Evolutionary conservation across 2,888 invertebrate genomes (phyloP), one percentile per base, ranked within the genome.

Genomic region (Exocentrus adspersus): DNA sequence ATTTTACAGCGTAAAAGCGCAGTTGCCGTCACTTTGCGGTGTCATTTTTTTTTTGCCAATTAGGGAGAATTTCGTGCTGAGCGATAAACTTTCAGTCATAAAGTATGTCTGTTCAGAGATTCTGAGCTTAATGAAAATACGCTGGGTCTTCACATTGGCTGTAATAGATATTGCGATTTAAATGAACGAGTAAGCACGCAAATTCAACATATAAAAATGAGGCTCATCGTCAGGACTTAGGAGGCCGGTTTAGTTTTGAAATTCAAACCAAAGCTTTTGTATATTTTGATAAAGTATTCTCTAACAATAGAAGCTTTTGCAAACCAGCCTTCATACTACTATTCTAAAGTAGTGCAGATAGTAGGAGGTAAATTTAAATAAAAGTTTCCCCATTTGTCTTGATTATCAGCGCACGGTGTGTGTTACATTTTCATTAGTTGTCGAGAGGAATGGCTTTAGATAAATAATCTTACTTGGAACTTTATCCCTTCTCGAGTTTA

Each of bases 11-110:
- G 56, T 24, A 43, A 42, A 56, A 56, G 32, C 48, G 37, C 45
- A 54, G 56, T 56, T 46, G 45, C 50, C 24, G 60, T 56, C 48
- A 61, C 48, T 43, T 48, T 54, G 41, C 12, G 24, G 37, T 41
- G 32, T 32, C 7, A n/a, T 4, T 19, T 45, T 56, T 60, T 61
- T 56, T 54, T 14, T 48, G 61, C 61, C 48, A 61, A 61, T 61
- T 61, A 61, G 45, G 54, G 60, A 32, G 46, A 54, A 43, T 61
- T 59, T 53, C 54, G 42, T 61, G 43, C 54, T 28, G 60, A 51
- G 41, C 42, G 51, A 20, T 51, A 24, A 51, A 61, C 28, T 32
- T 30, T 19, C 19, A 20, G 17, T 24, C 24, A 30, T 61, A 48
- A 54, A 61, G 45, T 46, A 54, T 46, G 45, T 41, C n/a, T 24